Evolutionary conservation across 1,140 invertebrate genomes (phyloP).

Genomic region (Euura saliciscinereae): DNA sequence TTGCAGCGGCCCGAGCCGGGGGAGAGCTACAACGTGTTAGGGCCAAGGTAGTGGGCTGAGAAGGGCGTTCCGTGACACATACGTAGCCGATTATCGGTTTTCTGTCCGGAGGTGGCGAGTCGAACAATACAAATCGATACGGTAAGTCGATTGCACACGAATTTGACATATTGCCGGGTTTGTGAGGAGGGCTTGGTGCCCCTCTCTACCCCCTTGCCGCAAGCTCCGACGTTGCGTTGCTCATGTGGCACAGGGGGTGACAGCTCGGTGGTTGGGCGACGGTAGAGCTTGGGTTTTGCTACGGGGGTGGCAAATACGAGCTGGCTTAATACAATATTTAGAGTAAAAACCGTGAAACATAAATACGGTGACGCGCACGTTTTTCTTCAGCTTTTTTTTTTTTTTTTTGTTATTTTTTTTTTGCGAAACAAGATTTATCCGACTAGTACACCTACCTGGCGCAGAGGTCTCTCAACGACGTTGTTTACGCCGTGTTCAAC

Average conservation of each 20-base stretch:
- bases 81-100: constrained; percentile 30
- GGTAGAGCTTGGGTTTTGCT: neutral
- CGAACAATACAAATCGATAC: constrained; percentile 31
- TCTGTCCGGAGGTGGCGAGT: constrained; percentile 19
- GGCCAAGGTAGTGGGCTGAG: constrained; percentile 6
- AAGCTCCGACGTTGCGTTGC: neutral
- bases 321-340: constrained; percentile 50
- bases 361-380: constrained; percentile 31
- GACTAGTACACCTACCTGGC: neutral
- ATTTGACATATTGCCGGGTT: constrained; percentile 29
- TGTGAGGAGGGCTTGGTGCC: constrained; percentile 19
- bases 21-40: neutral
- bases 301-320: constrained; percentile 33
- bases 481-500: constrained; percentile 1
- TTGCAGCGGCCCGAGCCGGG: neutral
- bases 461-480: constrained; percentile 4
- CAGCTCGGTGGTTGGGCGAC: neutral
- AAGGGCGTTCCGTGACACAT: constrained; percentile 20
- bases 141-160: constrained; percentile 29
- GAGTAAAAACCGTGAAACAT: constrained; percentile 20
- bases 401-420: neutral
- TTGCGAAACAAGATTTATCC: neutral
- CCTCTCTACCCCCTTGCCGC: constrained; percentile 7
- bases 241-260: neutral
- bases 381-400: constrained; percentile 18